Percentiles rank a stretch among this genome's conserved stretches.
These are phyloP conservation scores for Phrynosoma platyrhinos DNA, from an alignment of 2,113 vertebrate genomes.

Conservation along the genomic window DNA sequence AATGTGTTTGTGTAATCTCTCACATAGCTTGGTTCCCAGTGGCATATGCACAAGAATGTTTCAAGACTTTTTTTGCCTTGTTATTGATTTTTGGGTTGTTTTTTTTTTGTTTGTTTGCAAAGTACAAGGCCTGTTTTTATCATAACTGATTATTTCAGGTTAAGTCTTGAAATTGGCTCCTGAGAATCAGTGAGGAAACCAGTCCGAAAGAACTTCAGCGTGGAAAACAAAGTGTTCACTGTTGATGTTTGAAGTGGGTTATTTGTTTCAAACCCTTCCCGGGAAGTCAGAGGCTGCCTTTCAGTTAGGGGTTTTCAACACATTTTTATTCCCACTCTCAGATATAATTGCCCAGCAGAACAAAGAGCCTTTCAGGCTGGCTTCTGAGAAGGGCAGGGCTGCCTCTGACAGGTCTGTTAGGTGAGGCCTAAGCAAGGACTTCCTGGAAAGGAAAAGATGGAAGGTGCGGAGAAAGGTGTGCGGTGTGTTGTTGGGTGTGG, in stretches of 20 bases:
- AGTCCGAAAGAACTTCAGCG: conserved; percentile 7
- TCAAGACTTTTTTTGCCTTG: conserved; percentile 29
- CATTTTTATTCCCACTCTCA: conserved; percentile 62
- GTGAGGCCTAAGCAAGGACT: not conserved
- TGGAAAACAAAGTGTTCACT: conserved; percentile 60
- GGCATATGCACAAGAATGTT: not conserved
- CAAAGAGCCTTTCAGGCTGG: conserved; percentile 65
- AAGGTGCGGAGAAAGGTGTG: not conserved
- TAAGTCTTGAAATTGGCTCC: not conserved
- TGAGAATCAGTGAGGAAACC: conserved; percentile 19
- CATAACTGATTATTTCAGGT: conserved; percentile 34
- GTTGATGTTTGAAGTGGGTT: not conserved
- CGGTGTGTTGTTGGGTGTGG: not conserved
- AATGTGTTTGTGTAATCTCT: not conserved
- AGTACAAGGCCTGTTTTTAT: conserved; percentile 3
- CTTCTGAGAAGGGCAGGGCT: not conserved
- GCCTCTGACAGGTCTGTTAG: not conserved
- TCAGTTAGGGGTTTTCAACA: conserved; percentile 63
- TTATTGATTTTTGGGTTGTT: not conserved
- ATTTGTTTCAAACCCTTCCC: conserved; percentile 42
- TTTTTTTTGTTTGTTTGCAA: accelerated
- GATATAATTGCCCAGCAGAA: conserved; percentile 67
- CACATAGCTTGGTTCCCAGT: not conserved
- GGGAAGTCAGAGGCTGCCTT: conserved; percentile 15
- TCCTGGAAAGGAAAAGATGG: not conserved